Conservation (phyloP, 1,140 invertebrate species). For the Ericerus pela region DNA sequence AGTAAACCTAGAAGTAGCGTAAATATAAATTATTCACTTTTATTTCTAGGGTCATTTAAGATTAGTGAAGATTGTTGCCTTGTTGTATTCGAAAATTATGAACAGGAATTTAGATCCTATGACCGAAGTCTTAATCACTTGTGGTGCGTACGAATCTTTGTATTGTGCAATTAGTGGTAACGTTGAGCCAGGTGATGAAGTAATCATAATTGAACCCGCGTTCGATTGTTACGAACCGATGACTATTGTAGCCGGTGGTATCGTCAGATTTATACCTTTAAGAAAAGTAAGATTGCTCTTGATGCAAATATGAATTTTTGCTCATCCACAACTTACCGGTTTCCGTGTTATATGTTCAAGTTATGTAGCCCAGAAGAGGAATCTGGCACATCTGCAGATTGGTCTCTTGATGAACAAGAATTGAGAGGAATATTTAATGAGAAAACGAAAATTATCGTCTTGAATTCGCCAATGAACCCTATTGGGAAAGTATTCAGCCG, state of each 20-base stretch:
- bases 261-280: constrained; percentile 73
- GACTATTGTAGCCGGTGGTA: constrained; percentile 72
- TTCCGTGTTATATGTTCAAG: background rate
- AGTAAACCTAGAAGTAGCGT: too few relatives aligned
- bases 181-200: constrained; percentile 71
- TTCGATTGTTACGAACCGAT: constrained; percentile 97
- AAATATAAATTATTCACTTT: too few relatives aligned
- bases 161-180: constrained; percentile 71
- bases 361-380: background rate
- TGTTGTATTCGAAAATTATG: constrained; percentile 69
- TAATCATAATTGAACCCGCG: constrained; percentile 95
- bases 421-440: constrained; percentile 63
- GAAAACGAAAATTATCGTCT: constrained; percentile 86
- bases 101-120: constrained; percentile 57
- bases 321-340: background rate
- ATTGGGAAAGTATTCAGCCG: constrained; percentile 73
- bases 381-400: constrained; percentile 43
- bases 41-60: constrained; percentile 52
- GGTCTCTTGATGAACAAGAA: constrained; percentile 75
- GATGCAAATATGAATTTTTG: background rate
- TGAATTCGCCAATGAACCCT: constrained; percentile 95
- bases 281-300: constrained; percentile 38
- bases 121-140: constrained; percentile 72
- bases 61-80: constrained; percentile 66
- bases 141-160: constrained; percentile 82